These are phyloP conservation scores for Zeus faber DNA, from an alignment of 2,113 vertebrate genomes.

Conservation along the genomic window DNA sequence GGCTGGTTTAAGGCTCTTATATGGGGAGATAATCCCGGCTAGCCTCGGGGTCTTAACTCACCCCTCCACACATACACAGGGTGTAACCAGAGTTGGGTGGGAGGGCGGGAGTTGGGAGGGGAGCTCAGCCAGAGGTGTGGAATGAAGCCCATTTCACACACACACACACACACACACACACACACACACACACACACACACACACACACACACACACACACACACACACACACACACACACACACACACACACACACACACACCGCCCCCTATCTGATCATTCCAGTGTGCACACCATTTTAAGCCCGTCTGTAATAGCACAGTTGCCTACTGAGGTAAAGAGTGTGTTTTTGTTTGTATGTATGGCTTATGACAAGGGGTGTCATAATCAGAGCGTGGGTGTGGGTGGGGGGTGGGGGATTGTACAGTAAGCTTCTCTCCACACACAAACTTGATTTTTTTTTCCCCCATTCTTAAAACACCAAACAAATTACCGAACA, in stretches of 20 bases:
- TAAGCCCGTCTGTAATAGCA: not conserved
- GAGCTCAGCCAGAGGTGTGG: constrained; percentile 30
- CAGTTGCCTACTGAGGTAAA: not conserved
- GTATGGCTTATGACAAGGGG: not conserved
- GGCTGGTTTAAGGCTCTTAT: constrained; percentile 62
- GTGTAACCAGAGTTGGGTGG: constrained; percentile 43
- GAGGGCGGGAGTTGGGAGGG: too few species aligned
- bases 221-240: not conserved
- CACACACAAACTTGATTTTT: too few species aligned
- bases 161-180: not conserved
- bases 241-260: not conserved
- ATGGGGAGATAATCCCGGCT: constrained; percentile 62
- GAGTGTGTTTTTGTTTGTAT: not conserved
- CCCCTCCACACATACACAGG: constrained; percentile 46
- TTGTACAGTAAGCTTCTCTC: too few species aligned
- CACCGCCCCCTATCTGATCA: too few species aligned
- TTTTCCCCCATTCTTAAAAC: too few species aligned
- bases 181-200: not conserved
- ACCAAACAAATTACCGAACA: too few species aligned
- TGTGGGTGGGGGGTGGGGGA: not conserved
- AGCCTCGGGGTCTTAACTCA: constrained; percentile 57
- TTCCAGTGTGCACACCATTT: not conserved
- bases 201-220: not conserved
- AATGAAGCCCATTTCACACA: constrained; percentile 10
- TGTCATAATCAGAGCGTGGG: not conserved